Base-by-base conservation (phyloP, 2,888 invertebrate species). In the Metallyticus violacea region DNA sequence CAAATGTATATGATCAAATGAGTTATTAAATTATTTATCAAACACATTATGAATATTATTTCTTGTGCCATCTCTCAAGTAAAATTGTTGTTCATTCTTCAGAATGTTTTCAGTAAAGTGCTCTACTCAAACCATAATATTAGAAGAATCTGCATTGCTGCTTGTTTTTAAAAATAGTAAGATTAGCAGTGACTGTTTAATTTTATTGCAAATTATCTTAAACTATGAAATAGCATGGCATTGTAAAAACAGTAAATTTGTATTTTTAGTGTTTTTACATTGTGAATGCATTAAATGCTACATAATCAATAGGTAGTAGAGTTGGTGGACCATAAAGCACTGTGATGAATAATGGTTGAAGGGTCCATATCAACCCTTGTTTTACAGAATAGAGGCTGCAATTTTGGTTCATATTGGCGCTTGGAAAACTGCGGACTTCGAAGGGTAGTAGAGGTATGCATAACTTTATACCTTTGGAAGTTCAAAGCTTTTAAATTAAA, bases 361-460 rank as follows among this genome's bases (percentile, higher is more conserved):
- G 40, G 40, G 9, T 4, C 15, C 9, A 15, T 22, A 62, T 62
- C 40, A 62, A 62, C 15, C 40, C 40, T 62, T 86, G 84, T 86
- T 84, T 87, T 87, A 62, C 87, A 87, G 87, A 87, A 81, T 28
- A 85, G 87, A 62, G 62, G 87, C 79, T 83, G 81, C 80, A 81
- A 80, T 80, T 87, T 85, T 62, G 85, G 40, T 28, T 77, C 79
- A 25, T 87, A 87, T 85, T 87, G 87, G 87, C 85, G 81, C 30
- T 87, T 62, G 80, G 87, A 82, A 77, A 85, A 81, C 85, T 87
- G 87, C 85, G 85, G 87, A n/a, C 81, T 85, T 76, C 85, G 87
- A 30, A 85, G 87, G 30, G 77, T 87, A 22, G 27, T 85, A 27
- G 80, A 85, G 85, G 87, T 87, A 87, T 77, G 84, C 26, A 3